phyloP scores from a whole-genome alignment of 2,113 vertebrate genomes.

The Aegotheles bennettii region DNA sequence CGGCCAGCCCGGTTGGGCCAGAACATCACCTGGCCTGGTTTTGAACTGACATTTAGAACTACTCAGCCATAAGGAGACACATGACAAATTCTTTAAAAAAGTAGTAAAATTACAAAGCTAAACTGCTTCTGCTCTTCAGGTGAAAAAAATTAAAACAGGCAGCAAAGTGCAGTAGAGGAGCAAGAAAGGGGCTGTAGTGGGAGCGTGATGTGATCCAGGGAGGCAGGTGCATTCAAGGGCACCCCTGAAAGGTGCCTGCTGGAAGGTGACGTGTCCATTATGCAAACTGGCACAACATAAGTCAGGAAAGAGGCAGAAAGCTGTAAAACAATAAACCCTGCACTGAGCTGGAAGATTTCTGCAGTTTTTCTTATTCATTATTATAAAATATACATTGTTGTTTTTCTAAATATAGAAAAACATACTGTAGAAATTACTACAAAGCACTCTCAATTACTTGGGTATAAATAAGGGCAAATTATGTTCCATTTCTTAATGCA shows the following conservation, averaged over 20 bases:
- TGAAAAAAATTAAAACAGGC: constrained; percentile 1
- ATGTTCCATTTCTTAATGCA: background rate
- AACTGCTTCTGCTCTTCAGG: background rate
- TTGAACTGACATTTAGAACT: background rate
- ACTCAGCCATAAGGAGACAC: background rate
- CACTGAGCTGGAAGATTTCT: background rate
- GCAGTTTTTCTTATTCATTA: background rate
- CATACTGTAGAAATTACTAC: background rate
- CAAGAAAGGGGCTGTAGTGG: background rate
- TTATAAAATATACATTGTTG: background rate
- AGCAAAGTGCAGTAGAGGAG: background rate
- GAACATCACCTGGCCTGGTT: background rate
- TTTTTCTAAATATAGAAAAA: background rate
- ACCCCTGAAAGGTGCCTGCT: background rate
- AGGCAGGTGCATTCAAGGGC: background rate
- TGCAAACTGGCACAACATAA: background rate
- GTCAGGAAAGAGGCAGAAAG: background rate
- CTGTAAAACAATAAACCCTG: background rate
- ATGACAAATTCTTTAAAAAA: background rate
- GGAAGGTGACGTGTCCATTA: background rate
- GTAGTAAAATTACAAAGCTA: background rate
- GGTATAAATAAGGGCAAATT: background rate
- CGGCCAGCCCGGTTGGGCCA: background rate
- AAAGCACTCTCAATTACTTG: background rate
- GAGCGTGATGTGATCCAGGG: background rate